Conservation (phyloP, 2,113 vertebrate species). For the Gobiocypris rarus region DNA sequence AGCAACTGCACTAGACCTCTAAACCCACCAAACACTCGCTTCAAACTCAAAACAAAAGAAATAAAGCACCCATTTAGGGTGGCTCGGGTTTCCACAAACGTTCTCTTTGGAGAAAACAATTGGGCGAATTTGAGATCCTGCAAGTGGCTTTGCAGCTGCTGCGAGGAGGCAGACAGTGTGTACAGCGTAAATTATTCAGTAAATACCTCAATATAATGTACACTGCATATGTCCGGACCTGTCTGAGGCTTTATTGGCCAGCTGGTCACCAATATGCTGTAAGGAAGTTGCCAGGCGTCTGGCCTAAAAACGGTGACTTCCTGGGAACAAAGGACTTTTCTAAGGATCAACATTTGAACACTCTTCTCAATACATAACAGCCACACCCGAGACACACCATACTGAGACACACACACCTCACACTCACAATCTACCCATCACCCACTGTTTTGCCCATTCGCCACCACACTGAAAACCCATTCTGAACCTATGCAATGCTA, state of each 20-base stretch:
- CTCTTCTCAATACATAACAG: no score
- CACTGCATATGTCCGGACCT: constrained; percentile 79
- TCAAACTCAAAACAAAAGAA: neutral
- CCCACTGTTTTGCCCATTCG: no score
- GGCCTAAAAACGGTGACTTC: no score
- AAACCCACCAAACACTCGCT: neutral
- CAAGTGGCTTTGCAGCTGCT: constrained; percentile 57
- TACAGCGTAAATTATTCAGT: constrained; percentile 81
- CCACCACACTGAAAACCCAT: no score
- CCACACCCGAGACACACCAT: no score
- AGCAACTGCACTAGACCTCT: constrained; percentile 8
- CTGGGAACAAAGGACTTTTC: no score
- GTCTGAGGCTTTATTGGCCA: constrained; percentile 78
- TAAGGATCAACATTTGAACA: no score
- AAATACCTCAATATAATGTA: constrained; percentile 80
- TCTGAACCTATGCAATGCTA: no score
- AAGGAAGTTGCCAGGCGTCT: no score
- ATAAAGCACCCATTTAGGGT: constrained; percentile 20
- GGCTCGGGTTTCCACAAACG: constrained; percentile 45
- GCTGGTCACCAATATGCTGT: constrained; percentile 83
- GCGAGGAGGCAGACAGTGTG: constrained; percentile 53
- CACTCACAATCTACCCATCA: no score
- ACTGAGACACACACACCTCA: no score
- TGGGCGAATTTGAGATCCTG: constrained; percentile 59
- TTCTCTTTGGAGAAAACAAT: constrained; percentile 55